These are phyloP conservation scores for Clavelina lepadiformis DNA, from an alignment of 23 tunicate genomes.

Conservation along the genomic window DNA sequence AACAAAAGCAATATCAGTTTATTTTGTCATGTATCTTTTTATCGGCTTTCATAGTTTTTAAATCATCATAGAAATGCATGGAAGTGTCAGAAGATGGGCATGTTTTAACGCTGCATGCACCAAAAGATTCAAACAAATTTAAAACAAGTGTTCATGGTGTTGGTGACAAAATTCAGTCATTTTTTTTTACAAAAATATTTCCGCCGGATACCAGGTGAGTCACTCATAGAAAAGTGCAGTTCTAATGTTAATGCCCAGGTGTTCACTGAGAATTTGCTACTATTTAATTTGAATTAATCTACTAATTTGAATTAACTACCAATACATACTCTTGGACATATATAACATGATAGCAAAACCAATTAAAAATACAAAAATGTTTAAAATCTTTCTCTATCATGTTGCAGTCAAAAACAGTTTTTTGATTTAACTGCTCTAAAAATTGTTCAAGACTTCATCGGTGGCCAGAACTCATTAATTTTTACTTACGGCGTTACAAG, in stretches of 20 bases:
- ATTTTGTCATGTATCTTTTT: too few relatives aligned
- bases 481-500: conserved; percentile 95
- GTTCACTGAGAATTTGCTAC: too few relatives aligned
- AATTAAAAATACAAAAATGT: too few relatives aligned
- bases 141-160: conserved; percentile 40
- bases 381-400: too few relatives aligned
- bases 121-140: conserved; percentile 61
- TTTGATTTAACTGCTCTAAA: conserved; percentile 50
- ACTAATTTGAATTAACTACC: too few relatives aligned
- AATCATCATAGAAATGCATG: conserved; percentile 63
- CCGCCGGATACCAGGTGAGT: conserved; percentile 34
- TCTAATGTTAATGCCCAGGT: too few relatives aligned
- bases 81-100: conserved; percentile 39
- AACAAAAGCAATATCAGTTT: too few relatives aligned
- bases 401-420: conserved; percentile 83
- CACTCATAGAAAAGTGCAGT: too few relatives aligned
- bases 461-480: conserved; percentile 62
- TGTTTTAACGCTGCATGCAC: conserved; percentile 39
- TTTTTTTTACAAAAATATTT: conserved; percentile 61
- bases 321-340: too few relatives aligned
- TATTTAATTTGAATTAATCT: too few relatives aligned
- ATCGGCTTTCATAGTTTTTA: too few relatives aligned
- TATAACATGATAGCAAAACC: too few relatives aligned
- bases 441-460: conserved; percentile 60
- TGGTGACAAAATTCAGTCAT: conserved; percentile 39